Base-by-base conservation (phyloP, 2,888 invertebrate species). In the Pachliopta kotzebuea region DNA sequence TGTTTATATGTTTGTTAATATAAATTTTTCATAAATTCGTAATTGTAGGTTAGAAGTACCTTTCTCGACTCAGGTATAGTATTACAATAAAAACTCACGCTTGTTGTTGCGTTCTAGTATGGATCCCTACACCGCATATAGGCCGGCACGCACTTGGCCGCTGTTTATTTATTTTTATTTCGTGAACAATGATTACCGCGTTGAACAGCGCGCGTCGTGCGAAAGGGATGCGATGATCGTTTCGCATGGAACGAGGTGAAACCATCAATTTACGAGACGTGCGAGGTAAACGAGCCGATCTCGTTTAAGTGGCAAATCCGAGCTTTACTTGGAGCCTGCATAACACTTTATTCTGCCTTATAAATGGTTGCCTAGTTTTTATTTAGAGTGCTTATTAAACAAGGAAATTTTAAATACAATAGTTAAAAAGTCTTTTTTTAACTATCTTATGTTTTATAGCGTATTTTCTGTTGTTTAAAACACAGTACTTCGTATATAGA, bases 201-300 rank as follows among this genome's bases (percentile, higher is more conserved):
- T 83, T 84, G 85, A 82, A 78, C 78, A 80, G 81, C 77, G 77
- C 77, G 79, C 80, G 78, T 79, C 81, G 85, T 83, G 88, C 82
- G 86, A 88, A 80, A 77, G 81, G 78, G 88, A 88, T 73, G 83
- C 81, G 81, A 78, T 81, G 86, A 88, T 86, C 83, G 84, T 86
- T 89, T 89, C 88, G 86, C 86, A 84, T 84, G 84, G 78, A 84
- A 84, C 83, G 80, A 85, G 85, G 84, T 85, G 86, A 84, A 90
- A 88, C 88, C 88, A 83, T 85, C 85, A 88, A 90, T 89, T 89
- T 90, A 79, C 82, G 79, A 66, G 65, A 81, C 69, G 75, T 75
- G 80, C 79, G 79, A 81, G 81, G 80, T 83, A 84, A 84, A 82
- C 77, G 80, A 76, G 80, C 81, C 81, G 82, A 81, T 84, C 82